Conservation (phyloP, 2,888 invertebrate genomes). For the Acanthosoma haemorrhoidale region DNA sequence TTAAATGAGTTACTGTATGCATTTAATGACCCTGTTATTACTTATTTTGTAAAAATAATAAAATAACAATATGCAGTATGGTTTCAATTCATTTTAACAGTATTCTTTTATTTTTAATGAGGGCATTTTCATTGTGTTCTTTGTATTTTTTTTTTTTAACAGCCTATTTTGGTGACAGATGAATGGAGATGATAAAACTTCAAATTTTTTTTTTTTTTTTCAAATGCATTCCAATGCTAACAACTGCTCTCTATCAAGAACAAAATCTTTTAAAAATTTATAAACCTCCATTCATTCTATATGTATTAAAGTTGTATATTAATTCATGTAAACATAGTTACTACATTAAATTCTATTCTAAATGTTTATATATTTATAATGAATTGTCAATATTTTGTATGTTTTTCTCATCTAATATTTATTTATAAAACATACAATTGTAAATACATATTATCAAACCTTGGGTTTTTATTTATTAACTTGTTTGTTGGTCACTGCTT, state of each 20-base stretch:
- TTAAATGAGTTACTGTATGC: not conserved
- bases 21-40: slow-evolving; percentile 6
- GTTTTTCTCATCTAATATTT: slow-evolving; percentile 32
- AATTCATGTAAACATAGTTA: slow-evolving; percentile 18
- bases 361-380: slow-evolving; percentile 27
- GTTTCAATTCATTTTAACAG: not conserved
- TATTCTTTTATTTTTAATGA: slow-evolving; percentile 20
- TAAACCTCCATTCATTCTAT: slow-evolving; percentile 11
- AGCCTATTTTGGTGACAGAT: not conserved
- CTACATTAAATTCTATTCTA: slow-evolving; percentile 27
- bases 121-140: not conserved
- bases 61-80: not conserved
- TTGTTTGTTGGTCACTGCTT: slow-evolving; percentile 27
- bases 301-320: slow-evolving; percentile 20
- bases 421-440: slow-evolving; percentile 24
- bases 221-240: slow-evolving; percentile 26
- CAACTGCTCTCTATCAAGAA: slow-evolving; percentile 15
- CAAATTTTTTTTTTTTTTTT: too few species aligned
- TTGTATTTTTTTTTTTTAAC: slow-evolving; percentile 18
- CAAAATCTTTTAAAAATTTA: not conserved
- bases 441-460: slow-evolving; percentile 13
- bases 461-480: slow-evolving; percentile 24
- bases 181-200: slow-evolving; percentile 15
- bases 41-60: not conserved
- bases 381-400: slow-evolving; percentile 28